Base-by-base conservation (phyloP, 1,140 invertebrate genomes). In the Planococcus citri region DNA sequence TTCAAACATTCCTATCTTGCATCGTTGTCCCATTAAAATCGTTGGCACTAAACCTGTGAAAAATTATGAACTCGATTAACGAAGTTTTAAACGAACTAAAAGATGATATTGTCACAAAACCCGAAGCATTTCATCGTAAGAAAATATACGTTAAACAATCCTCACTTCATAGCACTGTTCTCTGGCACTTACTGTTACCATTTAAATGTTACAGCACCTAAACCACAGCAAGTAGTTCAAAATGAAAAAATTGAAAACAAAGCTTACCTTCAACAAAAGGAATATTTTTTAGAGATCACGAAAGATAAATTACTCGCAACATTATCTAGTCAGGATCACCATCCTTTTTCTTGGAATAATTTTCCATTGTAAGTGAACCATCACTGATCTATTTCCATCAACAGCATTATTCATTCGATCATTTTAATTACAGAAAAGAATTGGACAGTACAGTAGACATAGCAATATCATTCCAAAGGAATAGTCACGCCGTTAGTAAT, bases 51-150 rank as follows among this genome's bases (percentile, higher is more conserved):
- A n/a, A n/a, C n/a, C n/a, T n/a, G n/a, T 33, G 12, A 33, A 33
- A 33, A 3, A 33, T 33, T 6, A 64, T 25, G 60, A 64, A 64
- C 25, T 21, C 21, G 3, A 64, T 64, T 17, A 64, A 27, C 22
- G 25, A 10, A 64, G 60, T 64, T 64, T 17, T 64, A 4, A 64
- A 64, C 22, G 60, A 64, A 64, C 25, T 64, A 22, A 64, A 64
- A 64, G 60, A 64, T 25, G 60, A 64, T 64, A 4, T 64, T 27
- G 25, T 64, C 1, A 64, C 21, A 25, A 24, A 64, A 25, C 4
- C 20, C 24, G 25, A 25, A 64, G 20, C 60, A 14, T 4, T 17
- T 51, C 20, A 10, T 24, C 25, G 60, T 24, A 25, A 64, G 22
- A 64, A 14, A 14, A 4, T 64, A n/a, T 22, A 58, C 3, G 4